phyloP scores from a whole-genome alignment of 2,113 vertebrate genomes.

The Lutjanus erythropterus region DNA sequence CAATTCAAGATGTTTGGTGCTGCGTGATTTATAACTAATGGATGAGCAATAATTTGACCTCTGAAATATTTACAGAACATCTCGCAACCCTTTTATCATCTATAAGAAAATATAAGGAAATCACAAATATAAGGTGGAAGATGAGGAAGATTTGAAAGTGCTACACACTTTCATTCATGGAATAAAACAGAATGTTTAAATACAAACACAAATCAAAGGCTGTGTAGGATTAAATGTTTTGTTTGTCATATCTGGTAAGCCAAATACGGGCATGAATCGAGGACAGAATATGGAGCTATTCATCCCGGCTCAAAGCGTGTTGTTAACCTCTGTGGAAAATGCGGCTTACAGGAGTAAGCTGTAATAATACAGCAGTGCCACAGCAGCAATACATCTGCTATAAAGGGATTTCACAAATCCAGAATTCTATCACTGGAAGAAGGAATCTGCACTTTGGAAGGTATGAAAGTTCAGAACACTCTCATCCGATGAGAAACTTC shows the following conservation, averaged over 20 bases:
- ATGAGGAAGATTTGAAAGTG: background rate
- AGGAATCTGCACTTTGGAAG: slow-evolving; percentile 45
- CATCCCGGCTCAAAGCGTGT: slow-evolving; percentile 60
- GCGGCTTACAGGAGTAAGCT: slow-evolving; percentile 72
- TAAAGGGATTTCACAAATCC: slow-evolving; percentile 72
- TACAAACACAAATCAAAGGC: slow-evolving; percentile 21
- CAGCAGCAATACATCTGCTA: slow-evolving; percentile 54
- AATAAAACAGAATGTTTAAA: slow-evolving; percentile 21
- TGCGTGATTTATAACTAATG: slow-evolving; percentile 64
- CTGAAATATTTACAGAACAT: slow-evolving; percentile 46
- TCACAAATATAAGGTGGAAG: background rate
- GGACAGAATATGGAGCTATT: slow-evolving; percentile 56
- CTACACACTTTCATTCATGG: background rate
- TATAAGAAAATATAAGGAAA: slow-evolving; percentile 8
- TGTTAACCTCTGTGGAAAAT: slow-evolving; percentile 76
- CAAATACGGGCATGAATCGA: slow-evolving; percentile 49
- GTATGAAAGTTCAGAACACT: slow-evolving; percentile 28
- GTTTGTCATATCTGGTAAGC: slow-evolving; percentile 26
- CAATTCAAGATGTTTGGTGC: slow-evolving; percentile 39
- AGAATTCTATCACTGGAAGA: slow-evolving; percentile 58
- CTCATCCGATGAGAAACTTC: background rate
- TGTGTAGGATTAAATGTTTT: slow-evolving; percentile 55
- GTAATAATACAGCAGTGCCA: slow-evolving; percentile 67
- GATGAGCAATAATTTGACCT: slow-evolving; percentile 66
- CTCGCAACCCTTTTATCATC: slow-evolving; percentile 14